Evolutionary conservation across 2,888 invertebrate species (phyloP), one percentile per base, ranked within the genome.

Genomic region (Orchesellides sinensis): DNA sequence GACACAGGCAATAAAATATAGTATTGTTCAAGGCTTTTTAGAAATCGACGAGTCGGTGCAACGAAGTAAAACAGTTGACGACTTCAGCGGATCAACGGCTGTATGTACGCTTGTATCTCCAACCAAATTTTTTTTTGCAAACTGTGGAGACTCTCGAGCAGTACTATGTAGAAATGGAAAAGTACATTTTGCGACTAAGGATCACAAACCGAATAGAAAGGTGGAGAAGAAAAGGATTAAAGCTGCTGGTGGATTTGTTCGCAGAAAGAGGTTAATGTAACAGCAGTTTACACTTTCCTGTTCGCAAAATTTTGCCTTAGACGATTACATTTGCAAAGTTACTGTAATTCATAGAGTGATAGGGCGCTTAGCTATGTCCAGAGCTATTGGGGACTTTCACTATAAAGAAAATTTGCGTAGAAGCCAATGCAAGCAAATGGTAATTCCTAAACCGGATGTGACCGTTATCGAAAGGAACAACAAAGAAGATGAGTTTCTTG

Each of bases 101-200:
- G 74, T 69, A 1, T 69, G 82, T 21, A 61, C 81, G 89, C 90
- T 93, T 40, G 90, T 93, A 47, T 91, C 92, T 23, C 92, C 92
- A 5, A 90, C 90, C 27, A 91, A 92, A 89, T 89, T 92, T 66
- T 91, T 90, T 87, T 69, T 91, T 78, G 91, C 90, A 63, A 92
- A 91, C 85, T 90, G 90, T 83, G 90, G 91, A n/a, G 91, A 91
- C 84, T 93, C 92, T 3, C 90, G 93, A 25, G 92, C 91, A 35
- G 90, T 93, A 40, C 86, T 93, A 29, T 90, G 90, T 72, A 89
- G 91, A 19, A 90, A 89, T 63, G 90, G 90, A 45, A 89, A 89
- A 77, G 90, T 91, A 68, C 87, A 88, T 29, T 91, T 92, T 88
- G 90, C 90, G 61, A 93, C 93, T 3, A 89, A 90, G 79, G 93